Conservation (phyloP, 2,888 invertebrate species). For the Furcula furcula region DNA sequence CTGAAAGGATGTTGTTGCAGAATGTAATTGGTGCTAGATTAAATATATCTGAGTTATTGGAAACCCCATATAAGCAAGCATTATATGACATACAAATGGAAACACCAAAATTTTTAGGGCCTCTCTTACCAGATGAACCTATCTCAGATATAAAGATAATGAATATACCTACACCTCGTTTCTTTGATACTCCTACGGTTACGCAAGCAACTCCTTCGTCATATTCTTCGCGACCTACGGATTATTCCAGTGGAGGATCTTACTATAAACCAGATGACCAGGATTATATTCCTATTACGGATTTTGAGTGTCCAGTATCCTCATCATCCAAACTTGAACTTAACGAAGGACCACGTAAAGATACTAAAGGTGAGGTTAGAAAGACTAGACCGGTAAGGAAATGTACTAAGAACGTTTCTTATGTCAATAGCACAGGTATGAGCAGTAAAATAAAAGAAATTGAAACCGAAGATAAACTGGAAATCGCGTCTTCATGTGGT, state of each 20-base stretch:
- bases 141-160: slow-evolving; percentile 80
- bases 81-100: slow-evolving; percentile 73
- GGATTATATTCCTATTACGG: slow-evolving; percentile 62
- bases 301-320: slow-evolving; percentile 45
- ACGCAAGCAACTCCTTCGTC: slow-evolving; percentile 63
- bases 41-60: slow-evolving; percentile 75
- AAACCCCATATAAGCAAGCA: slow-evolving; percentile 82
- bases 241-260: slow-evolving; percentile 83
- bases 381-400: slow-evolving; percentile 60
- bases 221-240: slow-evolving; percentile 75
- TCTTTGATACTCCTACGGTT: slow-evolving; percentile 70
- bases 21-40: slow-evolving; percentile 69
- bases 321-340: slow-evolving; percentile 38
- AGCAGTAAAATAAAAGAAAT: slow-evolving; percentile 39
- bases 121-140: slow-evolving; percentile 65
- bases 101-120: slow-evolving; percentile 79
- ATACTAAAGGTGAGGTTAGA: slow-evolving; percentile 24
- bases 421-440: slow-evolving; percentile 39
- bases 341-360: slow-evolving; percentile 21
- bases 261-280: slow-evolving; percentile 85
- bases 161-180: slow-evolving; percentile 80
- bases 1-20: slow-evolving; percentile 60
- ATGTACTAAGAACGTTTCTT: slow-evolving; percentile 74
- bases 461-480: slow-evolving; percentile 34
- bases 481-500: slow-evolving; percentile 41